Conservation (phyloP, 2,113 vertebrate genomes). For the Ochotona curzoniae region DNA sequence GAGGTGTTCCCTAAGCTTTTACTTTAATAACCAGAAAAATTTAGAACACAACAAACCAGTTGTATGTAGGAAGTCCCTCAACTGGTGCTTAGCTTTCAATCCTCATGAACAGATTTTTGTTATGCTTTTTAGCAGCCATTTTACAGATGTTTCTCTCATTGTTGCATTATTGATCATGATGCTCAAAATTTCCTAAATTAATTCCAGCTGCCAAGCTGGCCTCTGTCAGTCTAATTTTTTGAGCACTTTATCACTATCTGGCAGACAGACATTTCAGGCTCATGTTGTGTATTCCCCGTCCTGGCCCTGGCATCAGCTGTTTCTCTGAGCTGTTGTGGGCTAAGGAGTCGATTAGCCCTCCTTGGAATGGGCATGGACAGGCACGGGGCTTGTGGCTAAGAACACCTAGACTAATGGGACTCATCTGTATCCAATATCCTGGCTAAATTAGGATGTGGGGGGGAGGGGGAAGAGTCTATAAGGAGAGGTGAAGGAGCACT, state of each 20-base stretch:
- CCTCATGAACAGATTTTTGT: neutral
- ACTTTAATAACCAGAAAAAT: neutral
- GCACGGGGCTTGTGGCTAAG: too few relatives aligned
- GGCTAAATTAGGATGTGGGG: too few relatives aligned
- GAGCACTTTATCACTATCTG: constrained; percentile 47
- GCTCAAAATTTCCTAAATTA: constrained; percentile 55
- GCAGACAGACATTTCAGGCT: neutral
- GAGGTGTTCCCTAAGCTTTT: constrained; percentile 7
- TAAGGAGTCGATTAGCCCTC: too few relatives aligned
- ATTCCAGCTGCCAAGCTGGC: constrained; percentile 22
- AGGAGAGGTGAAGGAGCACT: too few relatives aligned
- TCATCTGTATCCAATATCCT: too few relatives aligned
- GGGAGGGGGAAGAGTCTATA: too few relatives aligned
- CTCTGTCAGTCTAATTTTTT: constrained; percentile 21
- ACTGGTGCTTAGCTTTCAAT: constrained; percentile 51
- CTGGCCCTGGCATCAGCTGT: neutral
- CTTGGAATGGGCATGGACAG: too few relatives aligned
- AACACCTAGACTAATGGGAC: too few relatives aligned
- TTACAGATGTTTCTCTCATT: constrained; percentile 42
- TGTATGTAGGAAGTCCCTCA: neutral
- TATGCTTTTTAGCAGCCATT: constrained; percentile 26
- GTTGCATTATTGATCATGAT: constrained; percentile 47
- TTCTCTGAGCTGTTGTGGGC: neutral
- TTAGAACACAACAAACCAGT: neutral
- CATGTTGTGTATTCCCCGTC: constrained; percentile 27